Base-by-base conservation (phyloP, 1,140 invertebrate genomes). In the Lordiphosa mommai region DNA sequence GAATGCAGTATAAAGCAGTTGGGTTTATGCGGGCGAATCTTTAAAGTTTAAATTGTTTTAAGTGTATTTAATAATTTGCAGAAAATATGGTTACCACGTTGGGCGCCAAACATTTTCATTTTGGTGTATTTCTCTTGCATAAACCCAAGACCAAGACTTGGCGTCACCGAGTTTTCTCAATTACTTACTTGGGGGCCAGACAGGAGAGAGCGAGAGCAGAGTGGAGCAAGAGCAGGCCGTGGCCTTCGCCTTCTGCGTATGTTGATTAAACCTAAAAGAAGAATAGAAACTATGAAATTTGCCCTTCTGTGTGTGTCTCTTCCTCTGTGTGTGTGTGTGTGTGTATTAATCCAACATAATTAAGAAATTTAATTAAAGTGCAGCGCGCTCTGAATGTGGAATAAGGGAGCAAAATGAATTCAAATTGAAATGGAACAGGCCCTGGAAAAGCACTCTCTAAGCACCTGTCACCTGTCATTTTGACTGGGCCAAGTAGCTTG, bases 361-460 rank as follows among this genome's bases (percentile, higher is more conserved):
- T 84, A 82, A 84, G 77, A 82, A 82, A 82, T 82, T 82, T 82
- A 82, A 82, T 82, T 82, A 82, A 82, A 82, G 77, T 82, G 77
- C 77, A 82, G 77, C 71, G 70, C 71, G 68, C 48, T 60, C 66
- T 68, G 76, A 82, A 82, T 82, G 67, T 71, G 55, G 63, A 82
- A 82, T 82, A 55, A 59, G 2, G 16, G 30, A 33, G 3, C n/a
- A 16, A 33, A 10, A 10, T 14, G n/a, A 41, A 41, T 41, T 41
- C 38, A 41, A 41, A 41, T 41, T 23, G 38, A 41, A 23, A 41
- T 23, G 17, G 23, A 41, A 5, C 34, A 36, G 4, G 10, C 7
- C 2, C 6, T 36, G 34, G 10, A 36, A 12, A 36, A 36, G 13
- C 34, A 36, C 6, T 36, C 12, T 36, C 33, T 34, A 13, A 36